phyloP scores from a whole-genome alignment of 2,888 invertebrate genomes.

The Erebia aethiops region DNA sequence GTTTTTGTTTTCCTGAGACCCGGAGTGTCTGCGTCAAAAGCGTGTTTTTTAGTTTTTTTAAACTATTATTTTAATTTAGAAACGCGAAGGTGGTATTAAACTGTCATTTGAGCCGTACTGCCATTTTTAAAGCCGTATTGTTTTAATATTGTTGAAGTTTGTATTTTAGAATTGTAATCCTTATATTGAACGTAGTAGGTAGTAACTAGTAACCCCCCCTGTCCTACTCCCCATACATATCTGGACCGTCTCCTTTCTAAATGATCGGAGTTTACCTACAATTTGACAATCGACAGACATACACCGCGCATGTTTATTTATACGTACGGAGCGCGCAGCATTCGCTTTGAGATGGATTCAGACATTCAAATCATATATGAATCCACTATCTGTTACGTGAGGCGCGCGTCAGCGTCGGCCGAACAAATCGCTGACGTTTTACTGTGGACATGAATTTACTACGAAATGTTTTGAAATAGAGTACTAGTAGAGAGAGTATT shows the following conservation, averaged over 20 bases:
- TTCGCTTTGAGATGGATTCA: slow-evolving; percentile 5
- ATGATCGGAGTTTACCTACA: neutral
- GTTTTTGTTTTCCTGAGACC: no score
- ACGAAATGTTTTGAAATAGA: slow-evolving; percentile 2
- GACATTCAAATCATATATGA: slow-evolving; percentile 6
- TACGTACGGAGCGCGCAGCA: neutral
- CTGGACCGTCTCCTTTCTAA: neutral
- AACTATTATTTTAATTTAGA: no score
- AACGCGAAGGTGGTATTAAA: no score
- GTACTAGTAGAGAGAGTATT: neutral
- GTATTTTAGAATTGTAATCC: no score
- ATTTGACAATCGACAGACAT: slow-evolving; percentile 10
- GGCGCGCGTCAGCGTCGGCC: neutral
- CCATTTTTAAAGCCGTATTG: no score
- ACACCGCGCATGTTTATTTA: slow-evolving; percentile 10
- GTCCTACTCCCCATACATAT: no score
- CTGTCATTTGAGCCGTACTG: no score
- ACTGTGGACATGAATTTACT: neutral
- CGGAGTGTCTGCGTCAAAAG: no score
- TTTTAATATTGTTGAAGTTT: no score
- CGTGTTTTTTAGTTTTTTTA: no score
- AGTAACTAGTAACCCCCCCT: no score
- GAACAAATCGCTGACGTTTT: slow-evolving; percentile 5
- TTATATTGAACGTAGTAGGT: no score
- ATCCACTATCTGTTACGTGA: slow-evolving; percentile 1